A percentile compares a stretch with the other conserved stretches of the same genome.
Conservation (phyloP, 2,113 vertebrate genomes). For the Saiga tatarica region DNA sequence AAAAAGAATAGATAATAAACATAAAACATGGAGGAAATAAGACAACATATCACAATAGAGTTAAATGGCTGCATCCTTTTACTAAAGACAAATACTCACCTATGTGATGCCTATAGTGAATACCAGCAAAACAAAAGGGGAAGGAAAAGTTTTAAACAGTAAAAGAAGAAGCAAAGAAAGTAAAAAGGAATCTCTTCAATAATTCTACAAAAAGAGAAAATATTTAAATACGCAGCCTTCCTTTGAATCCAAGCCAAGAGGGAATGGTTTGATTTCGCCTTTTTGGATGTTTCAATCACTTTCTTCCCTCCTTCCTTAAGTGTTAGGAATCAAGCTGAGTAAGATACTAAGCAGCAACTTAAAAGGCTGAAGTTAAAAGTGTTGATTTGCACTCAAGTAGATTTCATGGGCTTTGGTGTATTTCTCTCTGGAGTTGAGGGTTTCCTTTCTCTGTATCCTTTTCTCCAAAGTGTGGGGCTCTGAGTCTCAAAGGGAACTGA, state of each 20-base stretch:
- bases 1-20: neutral
- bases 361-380: neutral
- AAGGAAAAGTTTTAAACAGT: neutral
- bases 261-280: neutral
- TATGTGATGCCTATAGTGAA: neutral
- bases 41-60: neutral
- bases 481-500: neutral
- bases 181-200: neutral
- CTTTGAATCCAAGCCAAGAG: neutral
- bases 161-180: neutral
- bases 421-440: neutral
- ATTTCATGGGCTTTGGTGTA: neutral
- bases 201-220: neutral
- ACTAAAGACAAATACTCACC: neutral
- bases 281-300: neutral
- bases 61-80: neutral
- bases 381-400: neutral
- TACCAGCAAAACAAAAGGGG: neutral
- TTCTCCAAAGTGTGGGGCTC: neutral
- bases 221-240: neutral
- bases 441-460: neutral
- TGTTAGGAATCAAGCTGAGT: neutral
- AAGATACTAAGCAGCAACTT: neutral
- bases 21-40: neutral
- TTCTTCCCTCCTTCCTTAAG: neutral